Conservation (phyloP, 2,797 vertebrate species). For the Arvicola amphibius region DNA sequence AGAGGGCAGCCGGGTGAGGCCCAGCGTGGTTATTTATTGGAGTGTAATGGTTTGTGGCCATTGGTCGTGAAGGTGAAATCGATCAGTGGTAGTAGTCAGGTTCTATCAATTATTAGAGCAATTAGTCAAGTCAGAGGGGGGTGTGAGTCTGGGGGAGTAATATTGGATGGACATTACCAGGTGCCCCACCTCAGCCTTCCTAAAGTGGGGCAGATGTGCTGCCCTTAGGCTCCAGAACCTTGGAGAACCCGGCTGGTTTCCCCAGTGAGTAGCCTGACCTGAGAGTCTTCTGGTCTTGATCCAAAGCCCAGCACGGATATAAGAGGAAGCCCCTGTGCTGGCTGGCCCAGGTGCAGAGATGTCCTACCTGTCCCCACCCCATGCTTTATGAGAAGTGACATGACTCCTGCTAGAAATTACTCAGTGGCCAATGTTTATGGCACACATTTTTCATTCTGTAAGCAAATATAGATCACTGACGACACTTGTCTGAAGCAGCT, state of each 20-base stretch:
- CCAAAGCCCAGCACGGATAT: constrained; percentile 1
- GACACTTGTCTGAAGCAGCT: constrained; percentile 72
- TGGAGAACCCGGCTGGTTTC: constrained; percentile 33
- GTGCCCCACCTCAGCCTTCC: constrained; percentile 48
- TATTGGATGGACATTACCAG: constrained; percentile 84
- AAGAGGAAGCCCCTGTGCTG: background rate
- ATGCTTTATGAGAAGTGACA: constrained; percentile 81
- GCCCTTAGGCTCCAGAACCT: constrained; percentile 75
- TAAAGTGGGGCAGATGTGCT: constrained; percentile 32
- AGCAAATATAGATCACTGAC: constrained; percentile 87
- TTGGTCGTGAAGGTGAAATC: constrained; percentile 88
- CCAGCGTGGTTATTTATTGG: constrained; percentile 86
- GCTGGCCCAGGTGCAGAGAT: constrained; percentile 41
- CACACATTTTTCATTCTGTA: constrained; percentile 88
- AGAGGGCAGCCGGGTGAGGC: constrained; percentile 80
- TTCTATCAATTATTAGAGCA: constrained; percentile 95
- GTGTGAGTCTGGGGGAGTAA: constrained; percentile 81
- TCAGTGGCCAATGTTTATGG: constrained; percentile 83
- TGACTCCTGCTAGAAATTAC: constrained; percentile 82
- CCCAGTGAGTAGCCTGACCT: background rate
- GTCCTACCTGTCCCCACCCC: constrained; percentile 80
- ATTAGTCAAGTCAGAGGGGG: constrained; percentile 92
- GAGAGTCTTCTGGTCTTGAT: constrained; percentile 21
- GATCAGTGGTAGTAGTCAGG: constrained; percentile 90
- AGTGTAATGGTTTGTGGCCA: constrained; percentile 92